These are phyloP conservation scores for Cephus spinipes DNA, from an alignment of 2,888 invertebrate genomes.

Conservation along the genomic window DNA sequence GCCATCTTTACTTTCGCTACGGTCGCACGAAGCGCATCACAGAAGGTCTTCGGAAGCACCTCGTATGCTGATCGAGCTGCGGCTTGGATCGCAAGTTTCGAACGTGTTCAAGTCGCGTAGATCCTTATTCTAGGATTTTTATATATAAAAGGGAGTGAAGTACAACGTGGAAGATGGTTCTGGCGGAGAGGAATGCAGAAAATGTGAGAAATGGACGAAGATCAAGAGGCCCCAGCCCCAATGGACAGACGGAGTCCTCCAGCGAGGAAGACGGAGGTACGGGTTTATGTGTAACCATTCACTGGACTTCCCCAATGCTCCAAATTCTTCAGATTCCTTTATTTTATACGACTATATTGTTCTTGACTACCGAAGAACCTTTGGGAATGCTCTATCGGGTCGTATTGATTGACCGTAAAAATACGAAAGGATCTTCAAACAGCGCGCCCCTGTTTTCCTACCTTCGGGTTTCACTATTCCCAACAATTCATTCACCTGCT, in stretches of 20 bases:
- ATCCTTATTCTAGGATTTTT: slow-evolving; percentile 9
- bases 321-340: not conserved
- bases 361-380: not conserved
- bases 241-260: slow-evolving; percentile 85
- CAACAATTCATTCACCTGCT: not conserved
- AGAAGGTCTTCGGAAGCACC: slow-evolving; percentile 35
- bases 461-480: not conserved
- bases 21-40: slow-evolving; percentile 50
- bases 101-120: slow-evolving; percentile 15
- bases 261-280: slow-evolving; percentile 89
- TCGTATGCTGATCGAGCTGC: slow-evolving; percentile 46
- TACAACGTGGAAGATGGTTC: slow-evolving; percentile 76
- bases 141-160: not conserved
- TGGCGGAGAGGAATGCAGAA: slow-evolving; percentile 89
- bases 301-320: slow-evolving; percentile 9
- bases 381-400: not conserved
- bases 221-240: slow-evolving; percentile 92
- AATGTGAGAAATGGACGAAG: slow-evolving; percentile 86
- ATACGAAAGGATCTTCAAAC: slow-evolving; percentile 47
- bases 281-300: slow-evolving; percentile 40
- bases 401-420: slow-evolving; percentile 31
- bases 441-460: slow-evolving; percentile 50
- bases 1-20: slow-evolving; percentile 61
- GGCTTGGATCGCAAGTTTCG: slow-evolving; percentile 41
- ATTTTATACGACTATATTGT: not conserved